Base-by-base conservation (phyloP, 2,113 vertebrate genomes). In the Hemichromis elongatus region DNA sequence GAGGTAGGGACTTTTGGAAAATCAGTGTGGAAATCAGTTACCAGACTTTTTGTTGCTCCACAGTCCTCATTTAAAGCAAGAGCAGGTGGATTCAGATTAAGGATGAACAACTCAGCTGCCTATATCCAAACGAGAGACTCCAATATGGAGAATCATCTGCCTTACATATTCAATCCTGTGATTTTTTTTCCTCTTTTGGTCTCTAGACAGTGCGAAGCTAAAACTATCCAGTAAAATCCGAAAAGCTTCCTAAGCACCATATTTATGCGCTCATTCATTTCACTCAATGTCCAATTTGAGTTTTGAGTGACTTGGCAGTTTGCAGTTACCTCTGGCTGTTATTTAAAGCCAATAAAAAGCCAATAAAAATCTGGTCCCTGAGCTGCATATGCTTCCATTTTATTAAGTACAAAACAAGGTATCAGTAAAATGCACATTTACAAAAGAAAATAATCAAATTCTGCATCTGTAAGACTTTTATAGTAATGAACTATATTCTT, bases 1-100 rank as follows among this genome's bases (percentile, higher is more conserved):
- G 79, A 81, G 77, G 70, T 89, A 83, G 86, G 57, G 16, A 55
- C 84, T 88, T 85, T 21, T 73, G 50, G 55, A 61, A 57, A 77
- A 77, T 91, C 88, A 82, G 24, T 87, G 83, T 79, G 47, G 79
- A 87, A 86, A 89, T 83, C 81, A 61, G 81, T 40, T 83, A 45
- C 66, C 84, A 86, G 88, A 77, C 61, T 84, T 68, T 63, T 66
- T 26, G 42, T 40, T 80, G 70, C 82, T 68, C 21, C 77, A 9
- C 77, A 26, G 66, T 18, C 26, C 80, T 86, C 57, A 28, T 83
- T 88, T 73, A 73, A 68, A 86, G 30, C 9, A 73, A 55, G 82
- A 57, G 45, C 78, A 24, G 66, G 59, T 47, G 45, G 28, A 14
- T 53, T 77, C 61, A 77, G 47, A 66, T 87, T 45, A 75, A 80